phyloP scores from a whole-genome alignment of 1,140 invertebrate species.

The Parapsyche elsis region DNA sequence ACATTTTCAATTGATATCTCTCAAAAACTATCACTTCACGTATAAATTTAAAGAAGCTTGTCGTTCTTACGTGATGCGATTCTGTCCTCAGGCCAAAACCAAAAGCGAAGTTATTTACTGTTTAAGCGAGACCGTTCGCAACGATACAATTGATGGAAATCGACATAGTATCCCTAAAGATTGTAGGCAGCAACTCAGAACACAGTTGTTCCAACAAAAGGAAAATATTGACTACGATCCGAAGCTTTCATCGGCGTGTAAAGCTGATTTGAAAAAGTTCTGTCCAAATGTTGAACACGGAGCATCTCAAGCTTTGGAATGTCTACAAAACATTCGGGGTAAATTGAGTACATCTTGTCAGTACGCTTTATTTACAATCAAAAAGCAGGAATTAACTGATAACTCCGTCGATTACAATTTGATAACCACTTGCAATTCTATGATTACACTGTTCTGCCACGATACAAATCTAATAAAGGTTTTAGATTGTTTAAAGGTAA shows the following conservation, averaged over 20 bases:
- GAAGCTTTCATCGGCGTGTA: constrained; percentile 78
- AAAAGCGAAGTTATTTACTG: constrained; percentile 92
- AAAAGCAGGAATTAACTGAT: constrained; percentile 86
- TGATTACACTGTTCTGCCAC: constrained; percentile 85
- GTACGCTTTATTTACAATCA: constrained; percentile 83
- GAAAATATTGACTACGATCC: constrained; percentile 90
- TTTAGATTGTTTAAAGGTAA: constrained; percentile 77
- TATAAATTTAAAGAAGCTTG: constrained; percentile 97
- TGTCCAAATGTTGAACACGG: constrained; percentile 80
- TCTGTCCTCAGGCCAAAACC: constrained; percentile 81
- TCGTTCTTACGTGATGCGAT: constrained; percentile 81
- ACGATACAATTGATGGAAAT: constrained; percentile 85
- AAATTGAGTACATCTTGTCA: constrained; percentile 78
- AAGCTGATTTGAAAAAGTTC: constrained; percentile 79
- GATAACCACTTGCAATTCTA: constrained; percentile 82
- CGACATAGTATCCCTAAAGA: constrained; percentile 84
- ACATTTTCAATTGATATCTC: constrained; percentile 90
- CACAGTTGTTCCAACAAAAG: constrained; percentile 89
- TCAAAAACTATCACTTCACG: constrained; percentile 95
- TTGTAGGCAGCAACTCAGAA: constrained; percentile 88
- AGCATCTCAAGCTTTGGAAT: constrained; percentile 85
- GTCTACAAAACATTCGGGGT: constrained; percentile 79
- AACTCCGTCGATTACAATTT: constrained; percentile 88
- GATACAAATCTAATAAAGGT: constrained; percentile 75
- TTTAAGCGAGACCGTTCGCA: constrained; percentile 88